These are phyloP conservation scores for Siderastrea siderea DNA, from an alignment of 92 coral and sea anemone species.

Conservation along the genomic window DNA sequence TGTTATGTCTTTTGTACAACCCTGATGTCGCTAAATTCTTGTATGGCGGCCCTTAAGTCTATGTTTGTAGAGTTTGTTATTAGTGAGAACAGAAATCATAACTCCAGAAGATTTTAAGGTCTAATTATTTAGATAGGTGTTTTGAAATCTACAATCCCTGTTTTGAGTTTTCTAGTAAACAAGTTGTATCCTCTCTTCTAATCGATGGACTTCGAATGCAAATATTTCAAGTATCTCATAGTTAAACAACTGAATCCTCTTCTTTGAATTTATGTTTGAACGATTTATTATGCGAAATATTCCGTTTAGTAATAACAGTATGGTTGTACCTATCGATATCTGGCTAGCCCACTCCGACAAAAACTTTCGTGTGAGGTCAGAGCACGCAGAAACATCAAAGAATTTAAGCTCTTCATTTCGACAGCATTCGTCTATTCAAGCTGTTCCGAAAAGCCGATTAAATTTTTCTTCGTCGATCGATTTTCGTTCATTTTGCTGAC, in stretches of 20 bases:
- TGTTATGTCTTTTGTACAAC: neutral
- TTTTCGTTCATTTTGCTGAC: neutral
- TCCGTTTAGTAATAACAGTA: neutral
- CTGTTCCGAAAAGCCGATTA: constrained; percentile 13
- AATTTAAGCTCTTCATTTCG: neutral
- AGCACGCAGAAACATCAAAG: neutral
- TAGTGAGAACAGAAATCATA: constrained; percentile 17
- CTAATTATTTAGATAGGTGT: neutral
- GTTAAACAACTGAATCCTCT: constrained; percentile 13
- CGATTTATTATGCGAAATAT: neutral
- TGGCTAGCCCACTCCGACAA: neutral
- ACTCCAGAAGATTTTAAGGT: neutral
- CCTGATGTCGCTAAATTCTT: neutral
- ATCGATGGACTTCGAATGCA: constrained; percentile 33
- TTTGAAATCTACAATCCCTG: neutral
- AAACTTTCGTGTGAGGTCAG: neutral
- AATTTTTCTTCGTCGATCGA: neutral
- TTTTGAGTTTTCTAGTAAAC: constrained; percentile 14
- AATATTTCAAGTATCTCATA: constrained; percentile 25
- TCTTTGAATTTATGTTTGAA: neutral
- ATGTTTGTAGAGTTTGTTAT: neutral
- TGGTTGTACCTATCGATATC: neutral
- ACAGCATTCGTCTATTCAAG: neutral
- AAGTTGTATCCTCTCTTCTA: constrained; percentile 6
- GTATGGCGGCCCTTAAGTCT: neutral